A percentile compares a stretch with the other conserved stretches of the same genome.
phyloP scores from a whole-genome alignment of 2,888 invertebrate genomes.

The Poecilobothrus nobilitatus region DNA sequence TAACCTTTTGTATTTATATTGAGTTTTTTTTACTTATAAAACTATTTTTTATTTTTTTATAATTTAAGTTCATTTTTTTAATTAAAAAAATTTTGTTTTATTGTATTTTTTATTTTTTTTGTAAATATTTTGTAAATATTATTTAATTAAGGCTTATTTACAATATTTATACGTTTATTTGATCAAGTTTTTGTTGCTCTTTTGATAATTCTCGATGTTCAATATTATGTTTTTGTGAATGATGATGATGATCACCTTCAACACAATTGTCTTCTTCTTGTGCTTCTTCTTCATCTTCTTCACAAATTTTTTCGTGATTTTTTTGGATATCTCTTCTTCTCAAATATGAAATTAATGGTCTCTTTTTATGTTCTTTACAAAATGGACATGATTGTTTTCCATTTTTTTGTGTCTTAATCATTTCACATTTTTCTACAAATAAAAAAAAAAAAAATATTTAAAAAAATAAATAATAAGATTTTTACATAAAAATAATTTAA shows the following conservation, averaged over 20 bases:
- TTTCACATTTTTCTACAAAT: conserved; percentile 36
- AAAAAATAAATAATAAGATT: too few relatives aligned
- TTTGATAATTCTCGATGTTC: conserved; percentile 1
- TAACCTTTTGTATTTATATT: too few relatives aligned
- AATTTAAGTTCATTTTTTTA: too few relatives aligned
- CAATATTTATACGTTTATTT: too few relatives aligned
- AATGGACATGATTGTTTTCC: conserved; percentile 46
- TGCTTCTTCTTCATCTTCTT: conserved; percentile 44
- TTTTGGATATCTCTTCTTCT: conserved; percentile 46
- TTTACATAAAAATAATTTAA: conserved; percentile 16
- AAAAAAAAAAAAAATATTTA: conserved; percentile 17
- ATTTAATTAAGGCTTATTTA: too few relatives aligned
- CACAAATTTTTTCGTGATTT: conserved; percentile 46
- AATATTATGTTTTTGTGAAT: neutral
- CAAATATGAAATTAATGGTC: conserved; percentile 47
- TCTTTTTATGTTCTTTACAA: conserved; percentile 48
- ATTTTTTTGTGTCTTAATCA: conserved; percentile 36
- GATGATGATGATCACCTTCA: neutral
- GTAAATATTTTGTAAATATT: too few relatives aligned
- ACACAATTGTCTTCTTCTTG: conserved; percentile 23
- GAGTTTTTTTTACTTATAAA: too few relatives aligned
- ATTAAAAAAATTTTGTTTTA: too few relatives aligned
- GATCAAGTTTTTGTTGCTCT: too few relatives aligned
- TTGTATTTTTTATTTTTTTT: too few relatives aligned
- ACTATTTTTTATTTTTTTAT: too few relatives aligned